Conservation (phyloP, 2,888 invertebrate genomes). For the Exephanes ischioxanthus region DNA sequence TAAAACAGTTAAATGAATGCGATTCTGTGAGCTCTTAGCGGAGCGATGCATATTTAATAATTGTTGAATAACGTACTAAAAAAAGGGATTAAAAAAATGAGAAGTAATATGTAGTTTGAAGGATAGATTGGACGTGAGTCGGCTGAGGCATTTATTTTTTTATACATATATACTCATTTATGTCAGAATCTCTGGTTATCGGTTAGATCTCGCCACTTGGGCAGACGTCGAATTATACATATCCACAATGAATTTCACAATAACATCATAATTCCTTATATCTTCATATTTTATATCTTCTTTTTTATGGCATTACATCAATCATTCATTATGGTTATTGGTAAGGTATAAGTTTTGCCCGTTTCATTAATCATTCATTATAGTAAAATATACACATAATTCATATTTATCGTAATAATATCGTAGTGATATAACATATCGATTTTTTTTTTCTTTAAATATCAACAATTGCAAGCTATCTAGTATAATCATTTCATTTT, state of each 20-base stretch:
- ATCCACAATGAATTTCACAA: slow-evolving; percentile 76
- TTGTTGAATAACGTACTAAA: background rate
- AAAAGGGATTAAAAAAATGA: background rate
- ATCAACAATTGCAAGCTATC: slow-evolving; percentile 79
- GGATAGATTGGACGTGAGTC: slow-evolving; percentile 63
- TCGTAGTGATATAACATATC: slow-evolving; percentile 78
- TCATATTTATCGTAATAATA: slow-evolving; percentile 78
- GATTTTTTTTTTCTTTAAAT: slow-evolving; percentile 72
- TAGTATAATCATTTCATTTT: slow-evolving; percentile 74
- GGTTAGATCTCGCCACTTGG: slow-evolving; percentile 63
- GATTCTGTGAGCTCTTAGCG: background rate
- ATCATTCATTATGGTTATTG: slow-evolving; percentile 68
- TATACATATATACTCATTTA: slow-evolving; percentile 67
- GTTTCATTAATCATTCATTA: slow-evolving; percentile 73
- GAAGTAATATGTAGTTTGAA: slow-evolving; percentile 1
- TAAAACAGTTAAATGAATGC: background rate
- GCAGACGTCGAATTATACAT: slow-evolving; percentile 70
- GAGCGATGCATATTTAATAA: background rate
- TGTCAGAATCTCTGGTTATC: slow-evolving; percentile 69
- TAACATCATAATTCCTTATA: slow-evolving; percentile 75
- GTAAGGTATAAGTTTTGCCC: slow-evolving; percentile 65
- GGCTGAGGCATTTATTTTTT: slow-evolving; percentile 69
- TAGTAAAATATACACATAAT: slow-evolving; percentile 81
- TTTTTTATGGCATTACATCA: slow-evolving; percentile 71
- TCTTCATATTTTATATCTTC: slow-evolving; percentile 70